These are phyloP conservation scores for Ariolimax columbianus DNA, from an alignment of 2,888 invertebrate genomes.

Conservation along the genomic window DNA sequence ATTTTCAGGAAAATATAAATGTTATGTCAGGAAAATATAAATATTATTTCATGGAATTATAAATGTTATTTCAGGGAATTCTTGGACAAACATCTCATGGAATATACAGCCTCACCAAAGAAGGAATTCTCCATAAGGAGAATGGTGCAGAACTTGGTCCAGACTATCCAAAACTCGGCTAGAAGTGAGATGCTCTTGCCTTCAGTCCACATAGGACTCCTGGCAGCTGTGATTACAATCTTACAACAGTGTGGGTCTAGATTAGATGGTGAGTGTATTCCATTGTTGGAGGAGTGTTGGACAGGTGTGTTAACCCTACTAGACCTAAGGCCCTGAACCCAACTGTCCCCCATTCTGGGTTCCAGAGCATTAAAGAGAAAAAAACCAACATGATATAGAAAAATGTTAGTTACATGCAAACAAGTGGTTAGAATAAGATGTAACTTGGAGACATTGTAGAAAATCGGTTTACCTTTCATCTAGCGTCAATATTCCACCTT, in stretches of 20 bases:
- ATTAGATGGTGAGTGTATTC: constrained; percentile 19
- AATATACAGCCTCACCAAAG: background rate
- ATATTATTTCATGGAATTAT: too few relatives aligned
- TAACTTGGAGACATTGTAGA: too few relatives aligned
- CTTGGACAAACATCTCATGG: constrained; percentile 32
- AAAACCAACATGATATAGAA: too few relatives aligned
- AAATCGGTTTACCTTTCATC: too few relatives aligned
- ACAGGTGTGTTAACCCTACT: too few relatives aligned
- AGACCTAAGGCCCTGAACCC: too few relatives aligned
- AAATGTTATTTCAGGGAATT: constrained; percentile 35
- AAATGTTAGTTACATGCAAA: too few relatives aligned
- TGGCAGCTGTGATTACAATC: constrained; percentile 67
- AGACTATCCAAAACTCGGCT: constrained; percentile 63
- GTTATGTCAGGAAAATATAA: too few relatives aligned
- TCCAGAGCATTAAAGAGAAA: too few relatives aligned
- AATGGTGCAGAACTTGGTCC: constrained; percentile 60
- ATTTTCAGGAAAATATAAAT: background rate
- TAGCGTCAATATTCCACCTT: too few relatives aligned
- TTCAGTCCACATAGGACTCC: constrained; percentile 73
- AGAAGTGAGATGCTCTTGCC: constrained; percentile 71
- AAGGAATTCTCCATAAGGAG: constrained; percentile 32
- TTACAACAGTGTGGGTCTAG: constrained; percentile 61
- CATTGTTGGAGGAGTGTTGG: background rate
- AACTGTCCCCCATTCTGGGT: too few relatives aligned
- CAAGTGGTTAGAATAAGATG: too few relatives aligned